phyloP scores from a whole-genome alignment of 92 coral and sea anemone species.

The Epizoanthus stellaris region DNA sequence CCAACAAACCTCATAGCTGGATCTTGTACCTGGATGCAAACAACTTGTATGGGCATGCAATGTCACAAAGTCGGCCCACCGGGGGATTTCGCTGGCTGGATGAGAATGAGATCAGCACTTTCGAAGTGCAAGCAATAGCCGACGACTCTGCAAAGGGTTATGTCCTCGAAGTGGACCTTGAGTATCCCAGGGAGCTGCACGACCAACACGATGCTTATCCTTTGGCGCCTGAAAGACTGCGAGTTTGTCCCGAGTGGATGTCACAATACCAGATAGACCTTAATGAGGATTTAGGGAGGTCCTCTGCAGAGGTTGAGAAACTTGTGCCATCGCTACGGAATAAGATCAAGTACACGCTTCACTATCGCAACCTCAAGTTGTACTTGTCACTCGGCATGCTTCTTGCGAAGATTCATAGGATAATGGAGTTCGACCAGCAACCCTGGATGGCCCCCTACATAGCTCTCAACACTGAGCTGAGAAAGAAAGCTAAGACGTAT shows the following conservation, averaged over 20 bases:
- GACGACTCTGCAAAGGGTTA: not conserved
- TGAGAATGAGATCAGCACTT: not conserved
- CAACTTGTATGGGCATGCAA: not conserved
- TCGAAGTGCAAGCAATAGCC: not conserved
- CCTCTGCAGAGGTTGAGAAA: not conserved
- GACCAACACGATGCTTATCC: not conserved
- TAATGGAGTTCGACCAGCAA: slow-evolving; percentile 34
- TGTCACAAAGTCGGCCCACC: not conserved
- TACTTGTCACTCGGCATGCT: slow-evolving; percentile 30
- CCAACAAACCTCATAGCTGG: not conserved
- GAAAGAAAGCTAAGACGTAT: slow-evolving; percentile 22
- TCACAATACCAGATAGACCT: slow-evolving; percentile 12
- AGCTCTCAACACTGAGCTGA: slow-evolving; percentile 10
- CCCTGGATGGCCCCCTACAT: slow-evolving; percentile 43
- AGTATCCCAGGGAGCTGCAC: not conserved
- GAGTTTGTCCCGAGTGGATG: slow-evolving; percentile 16
- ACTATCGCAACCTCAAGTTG: slow-evolving; percentile 23
- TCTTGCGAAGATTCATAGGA: slow-evolving; percentile 25
- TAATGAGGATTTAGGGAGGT: slow-evolving; percentile 1
- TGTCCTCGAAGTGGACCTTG: slow-evolving; percentile 32
- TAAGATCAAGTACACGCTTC: slow-evolving; percentile 31
- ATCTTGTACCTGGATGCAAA: not conserved
- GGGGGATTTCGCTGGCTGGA: slow-evolving; percentile 11
- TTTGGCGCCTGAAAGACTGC: not conserved
- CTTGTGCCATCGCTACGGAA: slow-evolving; percentile 16